A percentile compares a stretch with the other conserved stretches of the same genome.
phyloP scores from a whole-genome alignment of 2,797 vertebrate species.

The Danio aesculapii region DNA sequence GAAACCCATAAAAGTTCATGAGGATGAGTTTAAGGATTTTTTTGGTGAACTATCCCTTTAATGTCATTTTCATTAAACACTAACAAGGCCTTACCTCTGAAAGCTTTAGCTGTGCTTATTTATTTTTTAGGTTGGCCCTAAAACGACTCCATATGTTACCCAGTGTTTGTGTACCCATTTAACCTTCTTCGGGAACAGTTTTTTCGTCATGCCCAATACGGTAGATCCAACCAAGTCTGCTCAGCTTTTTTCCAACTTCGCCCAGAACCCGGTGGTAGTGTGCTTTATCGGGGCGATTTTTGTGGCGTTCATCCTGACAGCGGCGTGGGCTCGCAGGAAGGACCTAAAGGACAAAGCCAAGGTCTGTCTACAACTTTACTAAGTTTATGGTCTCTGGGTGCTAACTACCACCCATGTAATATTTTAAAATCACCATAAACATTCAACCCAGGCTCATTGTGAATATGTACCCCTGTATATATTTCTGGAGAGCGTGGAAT shows the following conservation, averaged over 20 bases:
- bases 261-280: constrained; percentile 91
- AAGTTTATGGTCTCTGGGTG: background rate
- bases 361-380: constrained; percentile 70
- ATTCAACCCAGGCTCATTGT: too few relatives aligned
- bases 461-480: too few relatives aligned
- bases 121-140: constrained; percentile 86
- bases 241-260: constrained; percentile 91
- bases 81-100: background rate
- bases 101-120: background rate
- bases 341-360: constrained; percentile 90
- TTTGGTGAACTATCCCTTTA: too few relatives aligned
- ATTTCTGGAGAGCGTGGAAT: too few relatives aligned
- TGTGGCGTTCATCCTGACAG: constrained; percentile 81
- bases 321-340: constrained; percentile 91
- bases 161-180: constrained; percentile 95
- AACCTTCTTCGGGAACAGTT: constrained; percentile 94
- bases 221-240: constrained; percentile 85
- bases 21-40: too few relatives aligned
- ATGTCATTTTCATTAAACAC: background rate
- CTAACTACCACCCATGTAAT: background rate
- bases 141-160: constrained; percentile 79
- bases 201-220: constrained; percentile 91
- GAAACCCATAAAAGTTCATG: too few relatives aligned
- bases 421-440: background rate
- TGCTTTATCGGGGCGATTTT: constrained; percentile 90